Evolutionary conservation across 2,888 invertebrate genomes (phyloP).

Genomic region (Dolomedes plantarius): DNA sequence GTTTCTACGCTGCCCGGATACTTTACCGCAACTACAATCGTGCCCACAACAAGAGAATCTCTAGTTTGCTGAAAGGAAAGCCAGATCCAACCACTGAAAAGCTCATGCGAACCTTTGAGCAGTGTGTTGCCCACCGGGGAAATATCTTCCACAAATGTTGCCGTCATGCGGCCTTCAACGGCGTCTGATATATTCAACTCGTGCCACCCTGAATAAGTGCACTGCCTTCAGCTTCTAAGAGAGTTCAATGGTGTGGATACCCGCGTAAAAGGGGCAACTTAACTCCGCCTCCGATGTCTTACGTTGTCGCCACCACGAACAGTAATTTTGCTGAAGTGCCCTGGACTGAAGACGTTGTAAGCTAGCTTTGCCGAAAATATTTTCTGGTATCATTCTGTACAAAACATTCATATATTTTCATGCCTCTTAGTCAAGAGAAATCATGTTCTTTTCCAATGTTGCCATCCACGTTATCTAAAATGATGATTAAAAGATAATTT

Average conservation of each 20-base stretch:
- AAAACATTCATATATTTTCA: no score
- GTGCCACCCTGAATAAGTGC: neutral
- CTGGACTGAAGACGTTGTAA: no score
- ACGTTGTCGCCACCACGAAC: no score
- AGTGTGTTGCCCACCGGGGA: constrained; percentile 74
- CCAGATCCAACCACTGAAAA: constrained; percentile 70
- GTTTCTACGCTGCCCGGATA: constrained; percentile 74
- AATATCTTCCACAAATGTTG: constrained; percentile 75
- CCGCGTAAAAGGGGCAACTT: no score
- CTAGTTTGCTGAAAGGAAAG: constrained; percentile 73
- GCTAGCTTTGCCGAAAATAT: no score
- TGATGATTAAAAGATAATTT: neutral
- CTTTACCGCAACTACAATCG: constrained; percentile 74
- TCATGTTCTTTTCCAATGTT: no score
- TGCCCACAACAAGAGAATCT: constrained; percentile 74
- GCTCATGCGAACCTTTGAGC: constrained; percentile 74
- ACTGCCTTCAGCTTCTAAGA: no score
- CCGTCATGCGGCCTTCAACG: constrained; percentile 73
- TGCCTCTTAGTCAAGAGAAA: no score
- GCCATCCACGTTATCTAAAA: neutral
- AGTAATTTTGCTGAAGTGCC: no score
- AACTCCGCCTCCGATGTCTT: no score
- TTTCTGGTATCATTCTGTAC: no score
- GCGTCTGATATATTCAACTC: constrained; percentile 6
- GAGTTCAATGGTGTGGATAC: no score